These are phyloP conservation scores for Paedocypris sp. DNA, from an alignment of 2,113 vertebrate species.

Conservation along the genomic window DNA sequence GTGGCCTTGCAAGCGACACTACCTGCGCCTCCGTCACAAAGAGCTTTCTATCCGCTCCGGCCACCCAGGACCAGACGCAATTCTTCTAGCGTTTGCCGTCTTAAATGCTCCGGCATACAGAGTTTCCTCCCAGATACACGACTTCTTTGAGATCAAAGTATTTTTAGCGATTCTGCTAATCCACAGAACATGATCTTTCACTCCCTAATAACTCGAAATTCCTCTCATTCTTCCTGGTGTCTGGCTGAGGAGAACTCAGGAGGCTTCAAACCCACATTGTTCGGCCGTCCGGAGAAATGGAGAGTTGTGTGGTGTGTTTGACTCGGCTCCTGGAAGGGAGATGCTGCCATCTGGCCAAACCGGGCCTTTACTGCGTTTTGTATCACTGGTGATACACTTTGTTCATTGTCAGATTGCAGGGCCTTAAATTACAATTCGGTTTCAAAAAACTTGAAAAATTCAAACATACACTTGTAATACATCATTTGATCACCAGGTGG, in stretches of 20 bases:
- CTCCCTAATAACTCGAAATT: conserved; percentile 34
- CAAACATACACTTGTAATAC: too few relatives aligned
- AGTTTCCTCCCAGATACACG: conserved; percentile 11
- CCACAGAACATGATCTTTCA: conserved; percentile 35
- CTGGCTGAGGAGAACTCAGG: conserved; percentile 20
- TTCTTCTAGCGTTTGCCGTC: conserved; percentile 20
- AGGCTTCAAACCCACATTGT: conserved; percentile 28
- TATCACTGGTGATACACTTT: too few relatives aligned
- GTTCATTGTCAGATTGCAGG: too few relatives aligned
- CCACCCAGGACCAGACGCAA: conserved; percentile 7
- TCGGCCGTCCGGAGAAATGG: background rate
- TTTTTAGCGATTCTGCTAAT: conserved; percentile 18
- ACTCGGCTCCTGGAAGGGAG: conserved; percentile 13
- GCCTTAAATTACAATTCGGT: too few relatives aligned
- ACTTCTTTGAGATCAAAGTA: conserved; percentile 22
- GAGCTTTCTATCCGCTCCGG: conserved; percentile 21
- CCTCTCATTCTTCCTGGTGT: conserved; percentile 31
- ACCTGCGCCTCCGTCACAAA: conserved; percentile 6
- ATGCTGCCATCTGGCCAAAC: conserved; percentile 19
- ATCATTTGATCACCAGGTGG: too few relatives aligned
- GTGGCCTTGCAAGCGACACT: background rate
- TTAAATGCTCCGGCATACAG: background rate
- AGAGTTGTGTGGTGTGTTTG: conserved; percentile 19
- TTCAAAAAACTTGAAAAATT: too few relatives aligned
- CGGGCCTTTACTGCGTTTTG: too few relatives aligned